Conservation (phyloP, 2,888 invertebrate species). For the Monoplex corrugatus region DNA sequence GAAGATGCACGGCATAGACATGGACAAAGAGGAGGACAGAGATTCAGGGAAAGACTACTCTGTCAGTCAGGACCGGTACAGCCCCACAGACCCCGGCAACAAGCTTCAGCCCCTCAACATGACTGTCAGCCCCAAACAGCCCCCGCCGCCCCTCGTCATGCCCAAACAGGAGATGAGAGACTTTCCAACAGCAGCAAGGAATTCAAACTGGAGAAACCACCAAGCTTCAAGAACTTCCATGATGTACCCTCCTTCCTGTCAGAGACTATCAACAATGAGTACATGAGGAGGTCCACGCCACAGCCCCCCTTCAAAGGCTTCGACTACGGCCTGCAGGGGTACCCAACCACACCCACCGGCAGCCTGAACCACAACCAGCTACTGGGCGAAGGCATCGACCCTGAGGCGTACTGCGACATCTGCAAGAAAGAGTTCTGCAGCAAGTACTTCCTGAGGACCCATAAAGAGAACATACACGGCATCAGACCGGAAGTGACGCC, state of each 20-base stretch:
- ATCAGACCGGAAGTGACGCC: slow-evolving; percentile 84
- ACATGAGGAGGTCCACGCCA: slow-evolving; percentile 56
- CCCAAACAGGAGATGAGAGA: slow-evolving; percentile 40
- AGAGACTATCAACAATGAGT: slow-evolving; percentile 59
- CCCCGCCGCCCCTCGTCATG: slow-evolving; percentile 27
- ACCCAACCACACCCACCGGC: slow-evolving; percentile 61
- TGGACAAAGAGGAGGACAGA: slow-evolving; percentile 31
- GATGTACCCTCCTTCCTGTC: slow-evolving; percentile 59
- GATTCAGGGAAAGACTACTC: background rate
- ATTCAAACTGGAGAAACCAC: slow-evolving; percentile 39
- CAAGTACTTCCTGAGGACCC: slow-evolving; percentile 97
- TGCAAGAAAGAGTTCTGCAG: slow-evolving; percentile 99
- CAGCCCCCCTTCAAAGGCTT: slow-evolving; percentile 55
- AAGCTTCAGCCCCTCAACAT: slow-evolving; percentile 43
- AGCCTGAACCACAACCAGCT: slow-evolving; percentile 74
- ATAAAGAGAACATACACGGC: slow-evolving; percentile 98
- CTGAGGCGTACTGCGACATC: slow-evolving; percentile 83
- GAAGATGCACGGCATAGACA: slow-evolving; percentile 89
- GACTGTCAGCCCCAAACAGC: slow-evolving; percentile 26
- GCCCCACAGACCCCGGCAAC: background rate
- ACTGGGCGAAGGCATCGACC: slow-evolving; percentile 80
- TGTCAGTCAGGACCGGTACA: background rate
- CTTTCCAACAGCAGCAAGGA: slow-evolving; percentile 36
- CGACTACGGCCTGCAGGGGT: slow-evolving; percentile 52
- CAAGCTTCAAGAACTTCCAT: slow-evolving; percentile 46